Evolutionary conservation across 2,888 invertebrate genomes (phyloP).

Genomic region (Ptilodon capucinus): DNA sequence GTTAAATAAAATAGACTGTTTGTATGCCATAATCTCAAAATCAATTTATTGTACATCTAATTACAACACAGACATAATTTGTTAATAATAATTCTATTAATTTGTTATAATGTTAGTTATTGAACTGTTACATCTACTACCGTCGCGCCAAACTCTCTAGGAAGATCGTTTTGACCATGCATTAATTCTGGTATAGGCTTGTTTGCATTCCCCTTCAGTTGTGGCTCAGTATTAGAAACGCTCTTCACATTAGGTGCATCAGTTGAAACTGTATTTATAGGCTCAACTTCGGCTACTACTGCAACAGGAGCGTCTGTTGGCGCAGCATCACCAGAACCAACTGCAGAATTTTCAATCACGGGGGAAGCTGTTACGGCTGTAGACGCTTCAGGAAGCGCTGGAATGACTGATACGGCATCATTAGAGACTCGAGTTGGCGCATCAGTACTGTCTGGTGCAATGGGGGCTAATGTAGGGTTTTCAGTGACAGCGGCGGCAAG

Average conservation of each 20-base stretch:
- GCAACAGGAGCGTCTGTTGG: constrained; percentile 10
- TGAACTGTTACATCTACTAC: constrained; percentile 61
- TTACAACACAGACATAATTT: not conserved
- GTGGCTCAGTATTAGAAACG: not conserved
- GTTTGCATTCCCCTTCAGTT: constrained; percentile 3
- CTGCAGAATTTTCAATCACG: not conserved
- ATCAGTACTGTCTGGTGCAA: constrained; percentile 1
- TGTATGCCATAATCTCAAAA: constrained; percentile 6
- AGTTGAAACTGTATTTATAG: not conserved
- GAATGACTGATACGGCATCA: constrained; percentile 1
- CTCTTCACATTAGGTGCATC: not conserved
- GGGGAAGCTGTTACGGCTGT: not conserved
- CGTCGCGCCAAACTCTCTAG: constrained; percentile 57
- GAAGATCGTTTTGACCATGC: constrained; percentile 19
- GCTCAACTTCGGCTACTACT: not conserved
- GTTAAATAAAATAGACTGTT: constrained; percentile 2
- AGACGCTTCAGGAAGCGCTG: not conserved
- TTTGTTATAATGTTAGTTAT: constrained; percentile 25
- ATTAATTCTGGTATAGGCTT: constrained; percentile 11
- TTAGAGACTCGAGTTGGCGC: constrained; percentile 1
- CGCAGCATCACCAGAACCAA: constrained; percentile 6
- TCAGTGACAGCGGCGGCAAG: not conserved
- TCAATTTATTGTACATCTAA: not conserved
- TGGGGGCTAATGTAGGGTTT: not conserved
- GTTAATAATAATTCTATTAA: not conserved